A percentile compares a stretch with the other conserved stretches of the same genome.
These are phyloP conservation scores for Amazona ochrocephala DNA, from an alignment of 2,797 vertebrate species.

Conservation along the genomic window DNA sequence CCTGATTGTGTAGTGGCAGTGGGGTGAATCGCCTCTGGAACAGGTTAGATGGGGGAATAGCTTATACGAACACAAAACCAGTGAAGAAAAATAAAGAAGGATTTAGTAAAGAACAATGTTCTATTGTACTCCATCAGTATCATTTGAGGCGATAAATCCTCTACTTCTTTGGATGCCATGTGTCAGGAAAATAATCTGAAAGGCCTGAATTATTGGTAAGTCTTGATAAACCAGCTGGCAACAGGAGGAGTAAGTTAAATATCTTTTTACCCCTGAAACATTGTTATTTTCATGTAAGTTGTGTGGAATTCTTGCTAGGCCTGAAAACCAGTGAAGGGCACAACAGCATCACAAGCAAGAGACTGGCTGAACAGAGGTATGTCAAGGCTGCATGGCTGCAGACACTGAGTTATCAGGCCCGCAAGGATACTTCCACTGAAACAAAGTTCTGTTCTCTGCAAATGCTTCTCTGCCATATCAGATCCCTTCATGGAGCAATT, in stretches of 20 bases:
- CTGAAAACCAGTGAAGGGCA: background rate
- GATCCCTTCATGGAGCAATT: background rate
- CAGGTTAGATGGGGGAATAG: background rate
- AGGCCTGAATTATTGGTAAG: background rate
- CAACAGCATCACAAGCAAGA: background rate
- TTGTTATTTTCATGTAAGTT: background rate
- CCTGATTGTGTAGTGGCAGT: background rate
- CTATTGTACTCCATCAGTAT: background rate
- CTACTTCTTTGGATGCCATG: background rate
- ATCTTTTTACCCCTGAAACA: background rate
- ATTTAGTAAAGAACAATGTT: background rate
- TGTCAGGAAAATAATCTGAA: background rate
- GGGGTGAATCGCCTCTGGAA: background rate
- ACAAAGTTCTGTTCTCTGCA: background rate
- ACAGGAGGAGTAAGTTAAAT: background rate
- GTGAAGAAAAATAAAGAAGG: background rate
- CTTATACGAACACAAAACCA: background rate
- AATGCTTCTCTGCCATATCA: background rate
- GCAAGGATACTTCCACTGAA: background rate
- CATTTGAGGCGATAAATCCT: background rate
- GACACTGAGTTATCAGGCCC: background rate
- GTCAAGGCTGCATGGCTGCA: background rate
- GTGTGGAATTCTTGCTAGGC: background rate
- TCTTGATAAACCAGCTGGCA: background rate
- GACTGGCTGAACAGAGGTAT: background rate